These are phyloP conservation scores for Bombus sylvicola DNA, from an alignment of 1,140 invertebrate genomes.

Conservation along the genomic window DNA sequence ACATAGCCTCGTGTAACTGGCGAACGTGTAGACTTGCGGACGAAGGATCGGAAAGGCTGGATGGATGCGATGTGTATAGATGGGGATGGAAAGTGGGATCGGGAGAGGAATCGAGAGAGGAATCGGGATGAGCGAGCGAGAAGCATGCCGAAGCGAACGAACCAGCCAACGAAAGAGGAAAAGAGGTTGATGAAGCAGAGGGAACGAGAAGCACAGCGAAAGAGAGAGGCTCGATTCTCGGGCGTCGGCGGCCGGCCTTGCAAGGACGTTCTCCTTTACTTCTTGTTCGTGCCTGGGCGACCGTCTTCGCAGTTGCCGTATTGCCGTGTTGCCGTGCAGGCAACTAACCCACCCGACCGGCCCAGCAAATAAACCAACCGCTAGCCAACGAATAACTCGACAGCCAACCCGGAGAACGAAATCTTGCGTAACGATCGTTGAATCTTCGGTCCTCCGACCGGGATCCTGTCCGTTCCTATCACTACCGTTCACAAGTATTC, in stretches of 20 bases:
- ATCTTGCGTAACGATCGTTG: conserved; percentile 47
- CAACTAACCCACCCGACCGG: conserved; percentile 42
- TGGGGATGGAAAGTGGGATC: conserved; percentile 14
- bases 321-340: conserved; percentile 27
- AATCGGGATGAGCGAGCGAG: background rate
- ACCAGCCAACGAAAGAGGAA: conserved; percentile 10
- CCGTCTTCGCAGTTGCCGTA: conserved; percentile 50
- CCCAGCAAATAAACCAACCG: conserved; percentile 37
- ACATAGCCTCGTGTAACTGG: conserved; percentile 42
- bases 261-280: conserved; percentile 74
- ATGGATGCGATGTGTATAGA: conserved; percentile 23
- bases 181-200: conserved; percentile 16
- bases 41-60: conserved; percentile 49
- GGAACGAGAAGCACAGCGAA: conserved; percentile 44
- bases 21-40: conserved; percentile 17
- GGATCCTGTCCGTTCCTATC: background rate
- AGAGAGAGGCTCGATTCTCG: conserved; percentile 63
- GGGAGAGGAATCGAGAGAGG: conserved; percentile 14
- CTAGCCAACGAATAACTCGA: conserved; percentile 20
- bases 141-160: conserved; percentile 25
- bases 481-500: background rate
- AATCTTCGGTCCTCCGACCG: background rate
- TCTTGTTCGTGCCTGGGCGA: conserved; percentile 59
- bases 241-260: conserved; percentile 74
- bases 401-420: conserved; percentile 20